Base-by-base conservation (phyloP, 2,797 vertebrate species). In the Lithobates pipiens region DNA sequence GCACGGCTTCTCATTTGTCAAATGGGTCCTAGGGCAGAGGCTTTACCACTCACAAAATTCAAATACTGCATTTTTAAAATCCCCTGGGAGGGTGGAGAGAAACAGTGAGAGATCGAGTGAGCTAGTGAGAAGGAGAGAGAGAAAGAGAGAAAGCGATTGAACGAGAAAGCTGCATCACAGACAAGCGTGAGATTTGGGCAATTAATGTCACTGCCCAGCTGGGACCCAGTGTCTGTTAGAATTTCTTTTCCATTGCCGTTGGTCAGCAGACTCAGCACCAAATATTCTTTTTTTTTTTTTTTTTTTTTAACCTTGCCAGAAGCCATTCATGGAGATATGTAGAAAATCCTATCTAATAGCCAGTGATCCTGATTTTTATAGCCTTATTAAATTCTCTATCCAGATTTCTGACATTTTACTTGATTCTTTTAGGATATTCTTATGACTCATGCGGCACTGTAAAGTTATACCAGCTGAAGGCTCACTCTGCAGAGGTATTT, bases 41-140 rank as follows among this genome's bases (percentile, higher is more conserved):
- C 94, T 91, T 90, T 94, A 91, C 92, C 92, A 93, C 93, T 94
- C 93, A 94, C 92, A 94, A 93, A 94, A 94, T 95, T 95, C 95
- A 93, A 94, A 93, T 95, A 92, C 91, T 91, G 90, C 93, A 90
- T 90, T 94, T 93, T 94, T 93, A 91, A 93, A 94, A 93, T 92
- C 90, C 92, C 67, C 88, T 93, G 92, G 92, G 92, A 90, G 89
- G 86, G 75, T 88, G 89, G 90, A 90, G 86, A 85, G 6, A 73
- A 87, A 90, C 89, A 76, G 80, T 77, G 85, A 89, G 89, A 85
- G 76, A 82, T 82, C 80, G 2, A 73, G 87, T 88, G 90, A 86
- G 79, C 73, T 77, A 82, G 86, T 74, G 86, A 88, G 89, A 89
- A 89, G 77, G 87, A 88, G 88, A 84, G 67, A 76, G 85, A 84